Percentiles rank a stretch among this genome's conserved stretches.
Evolutionary conservation across 2,797 vertebrate species (phyloP).

Genomic region (Hirundo rustica): DNA sequence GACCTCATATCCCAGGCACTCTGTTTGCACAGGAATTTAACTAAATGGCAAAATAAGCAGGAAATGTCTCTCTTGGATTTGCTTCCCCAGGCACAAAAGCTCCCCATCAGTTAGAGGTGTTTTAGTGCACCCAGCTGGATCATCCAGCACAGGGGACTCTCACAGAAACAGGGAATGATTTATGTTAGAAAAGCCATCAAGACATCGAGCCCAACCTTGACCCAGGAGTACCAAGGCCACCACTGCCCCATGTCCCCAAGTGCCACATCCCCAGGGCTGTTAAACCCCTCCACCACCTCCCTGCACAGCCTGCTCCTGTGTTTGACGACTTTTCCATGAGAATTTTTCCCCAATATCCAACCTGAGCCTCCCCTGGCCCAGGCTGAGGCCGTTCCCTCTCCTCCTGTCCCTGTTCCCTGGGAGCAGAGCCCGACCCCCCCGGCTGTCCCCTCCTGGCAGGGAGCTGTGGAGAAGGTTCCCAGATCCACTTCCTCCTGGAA

Average conservation of each 20-base stretch:
- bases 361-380: background rate
- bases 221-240: background rate
- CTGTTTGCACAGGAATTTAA: background rate
- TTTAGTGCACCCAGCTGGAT: background rate
- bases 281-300: no score
- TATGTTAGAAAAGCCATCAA: background rate
- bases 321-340: background rate
- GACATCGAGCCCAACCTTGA: background rate
- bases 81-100: background rate
- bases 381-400: background rate
- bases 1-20: background rate
- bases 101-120: background rate
- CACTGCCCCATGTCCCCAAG: background rate
- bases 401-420: background rate
- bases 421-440: background rate
- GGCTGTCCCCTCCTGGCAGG: background rate
- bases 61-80: background rate
- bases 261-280: background rate
- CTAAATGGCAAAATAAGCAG: background rate
- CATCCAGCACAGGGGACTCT: background rate
- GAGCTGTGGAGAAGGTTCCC: background rate
- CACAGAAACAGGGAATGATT: background rate
- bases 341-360: accelerated
- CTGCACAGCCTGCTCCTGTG: background rate
- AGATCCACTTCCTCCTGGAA: background rate